These are phyloP conservation scores for Falcunculus frontatus DNA, from an alignment of 2,113 vertebrate species.

Conservation along the genomic window DNA sequence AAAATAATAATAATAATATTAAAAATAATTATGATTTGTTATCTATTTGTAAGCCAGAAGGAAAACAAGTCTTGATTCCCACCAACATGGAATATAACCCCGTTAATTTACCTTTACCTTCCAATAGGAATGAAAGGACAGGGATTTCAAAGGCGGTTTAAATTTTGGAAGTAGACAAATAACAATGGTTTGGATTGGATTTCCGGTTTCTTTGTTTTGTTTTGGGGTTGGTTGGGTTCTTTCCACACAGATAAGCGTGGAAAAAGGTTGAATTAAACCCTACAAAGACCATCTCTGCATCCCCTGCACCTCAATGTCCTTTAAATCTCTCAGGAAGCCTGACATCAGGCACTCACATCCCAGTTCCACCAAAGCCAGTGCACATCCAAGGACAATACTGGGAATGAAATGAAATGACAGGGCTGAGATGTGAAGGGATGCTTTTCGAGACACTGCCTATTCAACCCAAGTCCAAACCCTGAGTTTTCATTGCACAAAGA, in stretches of 20 bases:
- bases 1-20: constrained; percentile 7
- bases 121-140: not conserved
- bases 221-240: not conserved
- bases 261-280: not conserved
- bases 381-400: not conserved
- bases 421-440: not conserved
- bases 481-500: not conserved
- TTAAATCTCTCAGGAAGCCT: not conserved
- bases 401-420: not conserved
- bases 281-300: not conserved
- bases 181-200: not conserved
- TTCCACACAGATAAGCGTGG: not conserved
- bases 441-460: not conserved
- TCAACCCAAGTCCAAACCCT: not conserved
- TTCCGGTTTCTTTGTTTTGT: not conserved
- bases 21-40: not conserved
- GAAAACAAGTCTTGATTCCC: not conserved
- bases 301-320: not conserved
- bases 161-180: not conserved
- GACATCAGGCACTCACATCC: not conserved
- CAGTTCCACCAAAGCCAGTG: not conserved
- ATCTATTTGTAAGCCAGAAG: not conserved
- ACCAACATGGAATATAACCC: fast-evolving
- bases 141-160: not conserved
- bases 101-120: not conserved